Evolutionary conservation across 1,140 invertebrate species (phyloP), one percentile per base, ranked within the genome.

Genomic region (Riptortus pedestris): DNA sequence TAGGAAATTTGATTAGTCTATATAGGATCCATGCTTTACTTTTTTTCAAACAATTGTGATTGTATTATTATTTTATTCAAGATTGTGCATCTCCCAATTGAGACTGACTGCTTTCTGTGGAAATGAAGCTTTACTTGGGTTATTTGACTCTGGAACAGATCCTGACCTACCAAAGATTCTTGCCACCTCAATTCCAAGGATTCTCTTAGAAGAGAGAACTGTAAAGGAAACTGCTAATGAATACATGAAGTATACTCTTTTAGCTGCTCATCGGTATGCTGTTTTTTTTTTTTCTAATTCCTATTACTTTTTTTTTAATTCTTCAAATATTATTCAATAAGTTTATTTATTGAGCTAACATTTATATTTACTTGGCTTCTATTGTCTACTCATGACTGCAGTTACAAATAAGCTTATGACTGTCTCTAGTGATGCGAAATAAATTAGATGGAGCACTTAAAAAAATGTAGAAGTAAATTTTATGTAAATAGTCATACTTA

Each of bases 191-290:
- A 82, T 90, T 60, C 88, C 88, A 0, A 80, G 86, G 31, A 79
- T 89, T 14, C 74, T 90, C 11, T 72, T 89, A 11, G 87, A 90
- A 74, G 88, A 91, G 73, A 79, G 83, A 67, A 85, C 87, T 0
- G 82, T 90, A 0, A 85, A 88, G 71, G 87, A 90, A 72, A 86
- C 86, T 0, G 80, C 83, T 0, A 80, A 79, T 65, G 87, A 90
- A 65, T 92, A 91, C 66, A 80, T 92, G 77, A 91, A 90, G 71
- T 90, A 88, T 70, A 90, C 88, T 1, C 76, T 90, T 52, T 74
- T 90, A 5, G 82, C 87, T 20, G 83, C 86, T 0, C 86, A 88
- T 67, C 71, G 70, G 72, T 71, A 68, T 24, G 2, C n/a, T 52
- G 2, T 24, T 3, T 52, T 4, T 11, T 48, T 11, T 48, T 14